Percentiles rank a stretch among this genome's conserved stretches.
phyloP scores from a whole-genome alignment of 1,140 invertebrate genomes.

The Amphibalanus amphitrite region DNA sequence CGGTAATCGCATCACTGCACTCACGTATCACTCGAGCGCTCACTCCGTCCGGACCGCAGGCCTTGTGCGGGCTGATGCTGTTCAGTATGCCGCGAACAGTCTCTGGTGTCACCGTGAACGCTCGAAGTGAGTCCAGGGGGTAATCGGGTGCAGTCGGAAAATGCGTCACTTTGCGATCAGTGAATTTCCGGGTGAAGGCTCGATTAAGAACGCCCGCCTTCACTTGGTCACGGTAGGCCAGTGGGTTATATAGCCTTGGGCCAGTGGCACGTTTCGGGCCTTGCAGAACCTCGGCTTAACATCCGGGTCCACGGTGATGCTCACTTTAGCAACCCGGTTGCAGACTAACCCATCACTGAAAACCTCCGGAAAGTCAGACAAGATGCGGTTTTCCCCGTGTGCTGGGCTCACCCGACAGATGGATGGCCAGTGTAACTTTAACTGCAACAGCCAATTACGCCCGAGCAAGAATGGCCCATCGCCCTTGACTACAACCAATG shows the following conservation, averaged over 20 bases:
- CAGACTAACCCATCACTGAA: background rate
- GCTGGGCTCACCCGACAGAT: background rate
- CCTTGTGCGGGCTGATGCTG: too few relatives aligned
- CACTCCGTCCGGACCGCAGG: too few relatives aligned
- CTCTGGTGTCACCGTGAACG: too few relatives aligned
- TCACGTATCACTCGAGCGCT: too few relatives aligned
- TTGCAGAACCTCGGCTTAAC: background rate
- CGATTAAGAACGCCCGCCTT: too few relatives aligned
- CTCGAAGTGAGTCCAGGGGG: too few relatives aligned
- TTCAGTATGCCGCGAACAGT: too few relatives aligned
- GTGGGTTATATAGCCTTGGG: background rate
- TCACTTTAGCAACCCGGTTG: background rate
- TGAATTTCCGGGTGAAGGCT: too few relatives aligned
- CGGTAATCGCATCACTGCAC: too few relatives aligned
- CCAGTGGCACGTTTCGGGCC: too few relatives aligned
- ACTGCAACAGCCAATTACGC: background rate
- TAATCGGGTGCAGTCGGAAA: too few relatives aligned
- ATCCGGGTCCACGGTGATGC: background rate
- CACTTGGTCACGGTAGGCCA: background rate
- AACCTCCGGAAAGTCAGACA: background rate
- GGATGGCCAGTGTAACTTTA: background rate
- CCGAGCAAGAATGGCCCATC: background rate
- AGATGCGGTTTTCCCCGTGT: background rate
- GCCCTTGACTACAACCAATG: background rate
- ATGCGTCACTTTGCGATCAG: too few relatives aligned